Percentiles rank a stretch among this genome's conserved stretches.
Evolutionary conservation across 2,888 invertebrate species (phyloP).

Genomic region (Siphlonurus alternatus): DNA sequence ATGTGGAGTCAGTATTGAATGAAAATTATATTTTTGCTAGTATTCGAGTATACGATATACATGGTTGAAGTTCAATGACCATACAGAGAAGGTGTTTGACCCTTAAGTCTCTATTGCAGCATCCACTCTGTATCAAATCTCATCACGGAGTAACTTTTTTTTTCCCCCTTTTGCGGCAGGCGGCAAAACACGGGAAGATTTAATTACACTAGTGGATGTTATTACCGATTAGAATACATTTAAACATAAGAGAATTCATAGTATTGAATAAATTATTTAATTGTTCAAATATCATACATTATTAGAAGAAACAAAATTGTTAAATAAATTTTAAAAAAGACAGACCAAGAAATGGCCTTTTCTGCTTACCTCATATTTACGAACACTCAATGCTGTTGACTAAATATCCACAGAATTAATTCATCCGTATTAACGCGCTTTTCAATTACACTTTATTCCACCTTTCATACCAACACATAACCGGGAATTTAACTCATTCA

Average conservation of each 20-base stretch:
- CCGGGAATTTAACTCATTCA: background rate
- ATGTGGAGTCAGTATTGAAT: no score
- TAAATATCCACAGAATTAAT: background rate
- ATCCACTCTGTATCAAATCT: background rate
- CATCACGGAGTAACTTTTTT: background rate
- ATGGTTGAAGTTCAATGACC: background rate
- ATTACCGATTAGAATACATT: no score
- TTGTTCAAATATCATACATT: no score
- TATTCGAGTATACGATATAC: background rate
- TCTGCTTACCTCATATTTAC: background rate
- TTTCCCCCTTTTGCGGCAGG: background rate
- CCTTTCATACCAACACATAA: background rate
- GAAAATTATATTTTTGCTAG: background rate
- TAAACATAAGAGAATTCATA: no score
- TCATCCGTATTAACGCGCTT: background rate
- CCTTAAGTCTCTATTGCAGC: background rate
- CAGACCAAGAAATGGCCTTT: no score
- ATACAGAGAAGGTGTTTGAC: background rate
- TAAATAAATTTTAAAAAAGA: no score
- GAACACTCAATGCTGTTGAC: background rate
- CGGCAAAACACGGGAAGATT: background rate
- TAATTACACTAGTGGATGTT: background rate
- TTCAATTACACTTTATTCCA: background rate
- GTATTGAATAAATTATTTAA: no score
- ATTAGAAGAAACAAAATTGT: no score